Base-by-base conservation (phyloP, 2,888 invertebrate species). In the Xylota segnis region DNA sequence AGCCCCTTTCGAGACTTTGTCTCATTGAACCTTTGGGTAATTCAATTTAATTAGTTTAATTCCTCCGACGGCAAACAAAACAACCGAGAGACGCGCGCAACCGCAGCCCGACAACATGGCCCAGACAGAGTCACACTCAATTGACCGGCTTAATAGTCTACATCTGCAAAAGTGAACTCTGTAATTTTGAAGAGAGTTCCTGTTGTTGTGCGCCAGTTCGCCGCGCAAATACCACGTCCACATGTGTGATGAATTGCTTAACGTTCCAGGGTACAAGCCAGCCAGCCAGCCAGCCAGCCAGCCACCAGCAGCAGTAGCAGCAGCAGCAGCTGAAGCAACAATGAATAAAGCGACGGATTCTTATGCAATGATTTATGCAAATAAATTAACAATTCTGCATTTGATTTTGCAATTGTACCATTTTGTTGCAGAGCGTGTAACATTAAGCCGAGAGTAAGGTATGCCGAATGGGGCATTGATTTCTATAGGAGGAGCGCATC, bases 311-410 rank as follows among this genome's bases (percentile, higher is more conserved):
- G 34, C 9, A 34, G 34, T 29, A 63, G 52, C 40, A 29, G 59
- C 68, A 43, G 52, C 59, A 56, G n/a, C 43, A 45, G 43, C 43
- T 72, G 29, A 68, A 71, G 54, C 45, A 79, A 71, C 59, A 79
- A 71, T 66, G 66, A 50, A 52, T 47, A 71, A 75, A 43, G 50
- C 75, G 70, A 66, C 32, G 40, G 32, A 37, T 65, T 37, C 61
- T 71, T 87, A 83, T 78, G 87, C 87, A 87, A 87, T 87, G 86
- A 87, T 87, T 87, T 87, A 87, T 87, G 87, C 83, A 87, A 87
- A 87, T 87, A 83, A 83, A 87, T 87, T 74, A 83, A 87, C 87
- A 61, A 78, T 87, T 78, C 70, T 78, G 74, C 70, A 83, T 87
- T 84, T 70, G 68, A 72, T 83, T 72, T 68, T 82, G 83, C 82